Conservation (phyloP, 2,113 vertebrate genomes). For the Furnarius figulus region DNA sequence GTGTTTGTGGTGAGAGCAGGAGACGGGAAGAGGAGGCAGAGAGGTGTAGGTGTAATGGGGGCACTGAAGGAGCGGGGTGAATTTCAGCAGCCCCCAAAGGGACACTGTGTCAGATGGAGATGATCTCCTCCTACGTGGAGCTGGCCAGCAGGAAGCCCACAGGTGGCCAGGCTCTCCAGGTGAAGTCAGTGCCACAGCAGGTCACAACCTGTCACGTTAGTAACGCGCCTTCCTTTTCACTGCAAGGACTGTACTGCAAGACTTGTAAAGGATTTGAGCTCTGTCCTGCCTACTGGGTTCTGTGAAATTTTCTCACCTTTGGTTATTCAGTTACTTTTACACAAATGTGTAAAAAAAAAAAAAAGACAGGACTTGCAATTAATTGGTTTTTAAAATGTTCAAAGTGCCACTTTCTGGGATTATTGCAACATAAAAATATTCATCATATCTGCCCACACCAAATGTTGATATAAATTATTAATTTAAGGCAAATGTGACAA, state of each 20-base stretch:
- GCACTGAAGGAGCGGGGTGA: not conserved
- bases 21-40: not conserved
- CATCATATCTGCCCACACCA: slow-evolving; percentile 42
- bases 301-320: slow-evolving; percentile 25
- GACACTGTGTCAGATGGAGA: not conserved
- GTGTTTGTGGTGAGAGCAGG: not conserved
- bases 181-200: not conserved
- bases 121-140: too few species aligned
- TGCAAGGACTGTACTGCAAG: not conserved
- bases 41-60: not conserved
- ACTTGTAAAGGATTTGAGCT: not conserved
- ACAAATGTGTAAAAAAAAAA: slow-evolving; percentile 16
- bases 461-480: slow-evolving; percentile 62
- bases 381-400: slow-evolving; percentile 4
- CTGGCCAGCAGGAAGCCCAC: not conserved
- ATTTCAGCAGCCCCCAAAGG: not conserved
- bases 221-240: not conserved
- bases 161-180: not conserved
- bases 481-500: slow-evolving; percentile 54
- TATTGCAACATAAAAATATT: slow-evolving; percentile 37
- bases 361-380: not conserved
- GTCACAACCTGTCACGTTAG: not conserved
- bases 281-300: not conserved
- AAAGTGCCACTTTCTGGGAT: not conserved
- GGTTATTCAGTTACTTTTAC: not conserved